Evolutionary conservation across 2,888 invertebrate species (phyloP).

Genomic region (Melanchra persicariae): DNA sequence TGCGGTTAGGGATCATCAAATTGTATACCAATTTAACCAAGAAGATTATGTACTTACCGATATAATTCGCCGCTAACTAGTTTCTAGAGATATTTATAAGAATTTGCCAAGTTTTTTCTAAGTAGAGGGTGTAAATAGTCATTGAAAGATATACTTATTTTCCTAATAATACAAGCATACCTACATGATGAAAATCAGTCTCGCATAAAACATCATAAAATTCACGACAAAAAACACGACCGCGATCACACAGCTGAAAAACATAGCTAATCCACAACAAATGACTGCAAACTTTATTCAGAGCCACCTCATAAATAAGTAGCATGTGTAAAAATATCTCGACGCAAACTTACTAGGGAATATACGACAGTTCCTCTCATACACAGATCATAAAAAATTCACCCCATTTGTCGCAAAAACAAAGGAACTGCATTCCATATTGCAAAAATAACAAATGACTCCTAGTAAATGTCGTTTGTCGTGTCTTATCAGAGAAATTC

Average conservation of each 20-base stretch:
- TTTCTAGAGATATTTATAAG: no score
- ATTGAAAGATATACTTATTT: no score
- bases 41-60: no score
- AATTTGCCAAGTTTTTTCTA: no score
- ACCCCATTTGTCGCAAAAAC: conserved; percentile 52
- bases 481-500: conserved; percentile 53
- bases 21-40: no score
- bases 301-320: conserved; percentile 6
- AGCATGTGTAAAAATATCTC: conserved; percentile 8
- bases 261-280: neutral
- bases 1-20: no score
- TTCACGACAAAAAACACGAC: neutral
- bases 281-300: conserved; percentile 15
- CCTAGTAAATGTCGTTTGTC: conserved; percentile 56
- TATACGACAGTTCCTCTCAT: neutral
- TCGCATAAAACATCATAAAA: neutral
- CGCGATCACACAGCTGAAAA: neutral
- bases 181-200: no score
- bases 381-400: conserved; percentile 50
- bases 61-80: no score
- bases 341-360: conserved; percentile 17
- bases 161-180: no score
- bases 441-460: conserved; percentile 69
- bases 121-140: no score
- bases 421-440: conserved; percentile 64